phyloP scores from a whole-genome alignment of 1,140 invertebrate genomes.

The Xylocopa sonorina region DNA sequence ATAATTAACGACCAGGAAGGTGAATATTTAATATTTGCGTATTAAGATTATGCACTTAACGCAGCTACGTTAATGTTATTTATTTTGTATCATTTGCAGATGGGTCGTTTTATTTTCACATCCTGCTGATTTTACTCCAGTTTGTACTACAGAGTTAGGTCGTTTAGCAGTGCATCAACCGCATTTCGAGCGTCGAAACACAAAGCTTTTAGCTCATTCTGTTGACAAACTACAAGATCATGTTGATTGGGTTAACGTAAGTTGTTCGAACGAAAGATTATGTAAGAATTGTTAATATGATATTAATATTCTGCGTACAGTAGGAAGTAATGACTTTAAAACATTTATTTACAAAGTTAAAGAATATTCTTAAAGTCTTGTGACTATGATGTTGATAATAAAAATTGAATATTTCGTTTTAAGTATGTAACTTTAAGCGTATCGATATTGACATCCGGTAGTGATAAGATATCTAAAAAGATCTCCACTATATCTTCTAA shows the following conservation, averaged over 20 bases:
- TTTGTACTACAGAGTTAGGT: slow-evolving; percentile 96
- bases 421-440: too few relatives aligned
- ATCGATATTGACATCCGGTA: too few relatives aligned
- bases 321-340: too few relatives aligned
- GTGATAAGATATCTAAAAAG: too few relatives aligned
- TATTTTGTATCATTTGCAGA: slow-evolving; percentile 78
- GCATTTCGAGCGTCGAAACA: slow-evolving; percentile 90
- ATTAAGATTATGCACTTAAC: too few relatives aligned
- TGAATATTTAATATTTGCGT: too few relatives aligned
- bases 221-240: slow-evolving; percentile 91
- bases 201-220: slow-evolving; percentile 94
- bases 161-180: slow-evolving; percentile 88
- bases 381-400: too few relatives aligned
- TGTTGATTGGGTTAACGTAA: slow-evolving; percentile 89
- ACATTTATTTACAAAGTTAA: too few relatives aligned
- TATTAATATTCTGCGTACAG: too few relatives aligned
- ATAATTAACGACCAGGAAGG: too few relatives aligned
- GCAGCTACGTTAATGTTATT: not conserved
- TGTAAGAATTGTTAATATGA: not conserved
- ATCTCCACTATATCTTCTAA: not conserved
- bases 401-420: too few relatives aligned
- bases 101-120: slow-evolving; percentile 96
- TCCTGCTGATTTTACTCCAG: slow-evolving; percentile 96
- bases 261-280: slow-evolving; percentile 45
- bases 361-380: too few relatives aligned